These are phyloP conservation scores for Aleiodes sp. DNA, from an alignment of 1,140 invertebrate species.

Conservation along the genomic window DNA sequence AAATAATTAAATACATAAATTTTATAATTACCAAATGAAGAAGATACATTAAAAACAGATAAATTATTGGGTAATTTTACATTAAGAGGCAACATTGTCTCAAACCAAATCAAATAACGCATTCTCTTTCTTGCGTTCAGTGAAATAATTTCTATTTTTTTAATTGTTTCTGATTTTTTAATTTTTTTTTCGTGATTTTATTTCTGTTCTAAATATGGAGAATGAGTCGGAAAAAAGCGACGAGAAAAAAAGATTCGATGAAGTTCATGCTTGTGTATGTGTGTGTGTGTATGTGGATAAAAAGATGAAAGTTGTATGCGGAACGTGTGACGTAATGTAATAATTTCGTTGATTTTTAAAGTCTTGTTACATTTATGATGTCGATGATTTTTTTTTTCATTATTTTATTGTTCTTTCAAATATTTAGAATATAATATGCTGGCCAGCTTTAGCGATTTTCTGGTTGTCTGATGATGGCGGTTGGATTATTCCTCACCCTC, in stretches of 20 bases:
- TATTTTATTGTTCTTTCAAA: too few relatives aligned
- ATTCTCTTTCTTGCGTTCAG: conserved; percentile 26
- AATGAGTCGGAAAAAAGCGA: neutral
- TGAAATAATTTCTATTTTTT: neutral
- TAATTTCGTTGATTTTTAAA: conserved; percentile 34
- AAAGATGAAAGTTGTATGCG: conserved; percentile 33
- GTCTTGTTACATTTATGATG: conserved; percentile 29
- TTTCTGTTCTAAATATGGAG: neutral
- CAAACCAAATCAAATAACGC: conserved; percentile 43
- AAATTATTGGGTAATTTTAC: neutral
- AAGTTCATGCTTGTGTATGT: neutral
- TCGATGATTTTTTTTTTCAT: too few relatives aligned
- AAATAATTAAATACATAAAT: conserved; percentile 6
- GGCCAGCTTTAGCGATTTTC: neutral
- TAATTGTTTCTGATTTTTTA: neutral
- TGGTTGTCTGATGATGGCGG: conserved; percentile 24
- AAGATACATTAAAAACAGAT: neutral
- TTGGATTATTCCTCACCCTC: conserved; percentile 42
- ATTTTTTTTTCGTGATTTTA: neutral
- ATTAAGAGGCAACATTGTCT: conserved; percentile 36
- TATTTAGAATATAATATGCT: neutral
- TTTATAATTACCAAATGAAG: neutral
- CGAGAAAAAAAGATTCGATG: neutral
- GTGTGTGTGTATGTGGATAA: neutral
- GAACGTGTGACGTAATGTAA: conserved; percentile 39